These are phyloP conservation scores for Acrobasis consociella DNA, from an alignment of 2,888 invertebrate species.

Conservation along the genomic window DNA sequence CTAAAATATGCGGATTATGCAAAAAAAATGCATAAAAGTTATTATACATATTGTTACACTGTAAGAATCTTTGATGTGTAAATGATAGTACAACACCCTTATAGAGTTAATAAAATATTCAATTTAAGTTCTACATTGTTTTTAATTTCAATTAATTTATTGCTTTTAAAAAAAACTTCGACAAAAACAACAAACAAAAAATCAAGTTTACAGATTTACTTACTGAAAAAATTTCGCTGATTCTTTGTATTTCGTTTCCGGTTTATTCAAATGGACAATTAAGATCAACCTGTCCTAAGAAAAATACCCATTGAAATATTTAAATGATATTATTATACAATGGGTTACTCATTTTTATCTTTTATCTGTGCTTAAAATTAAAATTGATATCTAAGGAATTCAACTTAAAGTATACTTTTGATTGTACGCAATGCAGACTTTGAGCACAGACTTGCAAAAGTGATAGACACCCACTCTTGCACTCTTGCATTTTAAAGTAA, in stretches of 20 bases:
- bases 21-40: too few relatives aligned
- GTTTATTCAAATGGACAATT: conserved; percentile 9
- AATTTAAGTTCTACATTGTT: too few relatives aligned
- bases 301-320: conserved; percentile 32
- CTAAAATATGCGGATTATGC: too few relatives aligned
- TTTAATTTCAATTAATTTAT: background rate
- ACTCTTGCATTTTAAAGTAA: too few relatives aligned
- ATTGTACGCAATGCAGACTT: conserved; percentile 34
- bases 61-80: too few relatives aligned
- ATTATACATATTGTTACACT: too few relatives aligned
- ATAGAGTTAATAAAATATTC: too few relatives aligned
- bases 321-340: conserved; percentile 47
- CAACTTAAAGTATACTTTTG: conserved; percentile 47
- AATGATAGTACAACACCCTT: too few relatives aligned
- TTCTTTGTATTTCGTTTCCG: background rate
- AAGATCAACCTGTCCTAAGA: conserved; percentile 27
- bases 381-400: conserved; percentile 36
- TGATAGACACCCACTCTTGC: background rate
- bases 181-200: too few relatives aligned
- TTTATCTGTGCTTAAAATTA: conserved; percentile 26
- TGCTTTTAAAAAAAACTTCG: background rate
- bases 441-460: background rate
- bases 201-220: background rate
- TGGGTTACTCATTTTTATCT: conserved; percentile 42
- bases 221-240: background rate